Evolutionary conservation across 2,797 vertebrate genomes (phyloP).

Genomic region (Sebastiscus tertius): DNA sequence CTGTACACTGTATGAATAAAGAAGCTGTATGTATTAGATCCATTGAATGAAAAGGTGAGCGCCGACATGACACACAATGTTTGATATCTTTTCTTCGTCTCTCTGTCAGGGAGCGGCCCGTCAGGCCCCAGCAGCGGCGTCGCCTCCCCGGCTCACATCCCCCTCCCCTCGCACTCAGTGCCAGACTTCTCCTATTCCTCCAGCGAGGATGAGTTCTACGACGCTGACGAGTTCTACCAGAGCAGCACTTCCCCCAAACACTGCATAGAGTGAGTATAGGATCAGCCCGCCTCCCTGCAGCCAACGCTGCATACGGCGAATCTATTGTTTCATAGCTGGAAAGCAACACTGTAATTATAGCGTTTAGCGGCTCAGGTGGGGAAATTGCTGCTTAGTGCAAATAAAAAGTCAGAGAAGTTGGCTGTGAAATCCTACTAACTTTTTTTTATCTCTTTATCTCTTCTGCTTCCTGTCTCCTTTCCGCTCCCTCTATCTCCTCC

Average conservation of each 20-base stretch:
- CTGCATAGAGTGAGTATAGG: slow-evolving; percentile 92
- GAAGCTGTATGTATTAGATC: not conserved
- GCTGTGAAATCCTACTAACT: not conserved
- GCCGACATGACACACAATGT: not conserved
- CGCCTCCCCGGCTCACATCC: slow-evolving; percentile 93
- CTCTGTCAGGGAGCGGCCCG: slow-evolving; percentile 89
- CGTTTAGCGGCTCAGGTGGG: not conserved
- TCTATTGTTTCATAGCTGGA: not conserved
- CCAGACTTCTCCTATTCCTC: slow-evolving; percentile 99
- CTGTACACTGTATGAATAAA: not conserved
- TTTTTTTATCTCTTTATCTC: slow-evolving; percentile 1
- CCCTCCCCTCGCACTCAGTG: slow-evolving; percentile 93
- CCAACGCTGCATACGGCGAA: not conserved
- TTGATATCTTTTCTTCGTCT: not conserved
- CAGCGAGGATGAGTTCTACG: slow-evolving; percentile 99
- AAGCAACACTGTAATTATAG: slow-evolving; percentile 1
- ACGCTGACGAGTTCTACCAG: slow-evolving; percentile 98
- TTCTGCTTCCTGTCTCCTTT: slow-evolving; percentile 14
- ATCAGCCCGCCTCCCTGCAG: not conserved
- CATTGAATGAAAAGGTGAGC: not conserved
- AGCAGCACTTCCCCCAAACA: slow-evolving; percentile 94
- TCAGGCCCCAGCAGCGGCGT: slow-evolving; percentile 95
- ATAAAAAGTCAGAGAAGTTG: not conserved
- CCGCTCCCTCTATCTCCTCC: not conserved
- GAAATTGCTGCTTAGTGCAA: not conserved